phyloP scores from a whole-genome alignment of 1,140 invertebrate species.

The Lethrus apterus region DNA sequence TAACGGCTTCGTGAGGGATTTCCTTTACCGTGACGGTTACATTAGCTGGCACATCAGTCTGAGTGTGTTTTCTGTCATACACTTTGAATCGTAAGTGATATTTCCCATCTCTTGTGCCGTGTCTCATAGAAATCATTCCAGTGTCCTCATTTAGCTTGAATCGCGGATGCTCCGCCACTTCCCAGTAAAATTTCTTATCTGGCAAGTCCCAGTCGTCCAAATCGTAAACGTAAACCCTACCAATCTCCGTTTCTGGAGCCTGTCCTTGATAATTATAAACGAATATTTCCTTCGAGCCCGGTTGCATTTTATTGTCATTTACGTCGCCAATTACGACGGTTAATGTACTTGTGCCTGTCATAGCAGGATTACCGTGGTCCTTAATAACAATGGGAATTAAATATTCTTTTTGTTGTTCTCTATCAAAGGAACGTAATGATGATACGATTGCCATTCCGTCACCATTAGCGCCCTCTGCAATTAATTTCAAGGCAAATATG shows the following conservation, averaged over 20 bases:
- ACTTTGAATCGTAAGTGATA: conserved; percentile 87
- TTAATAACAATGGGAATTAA: conserved; percentile 91
- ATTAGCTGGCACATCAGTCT: conserved; percentile 85
- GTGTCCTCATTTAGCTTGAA: conserved; percentile 85
- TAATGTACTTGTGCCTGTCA: conserved; percentile 90
- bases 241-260: conserved; percentile 87
- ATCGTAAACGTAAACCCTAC: conserved; percentile 92
- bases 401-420: conserved; percentile 93
- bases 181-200: conserved; percentile 96
- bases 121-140: conserved; percentile 92
- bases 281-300: conserved; percentile 92
- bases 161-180: conserved; percentile 68
- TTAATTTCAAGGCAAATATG: no score
- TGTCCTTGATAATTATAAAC: conserved; percentile 95
- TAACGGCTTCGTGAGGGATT: conserved; percentile 90
- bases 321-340: conserved; percentile 93
- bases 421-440: conserved; percentile 83
- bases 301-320: conserved; percentile 96
- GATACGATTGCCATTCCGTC: conserved; percentile 93
- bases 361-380: conserved; percentile 78
- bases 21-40: conserved; percentile 89
- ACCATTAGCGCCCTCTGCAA: conserved; percentile 82
- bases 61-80: conserved; percentile 87
- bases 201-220: conserved; percentile 95
- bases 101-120: conserved; percentile 78